These are phyloP conservation scores for Brachionus paranguensis DNA, from an alignment of 1,140 invertebrate species.

Conservation along the genomic window DNA sequence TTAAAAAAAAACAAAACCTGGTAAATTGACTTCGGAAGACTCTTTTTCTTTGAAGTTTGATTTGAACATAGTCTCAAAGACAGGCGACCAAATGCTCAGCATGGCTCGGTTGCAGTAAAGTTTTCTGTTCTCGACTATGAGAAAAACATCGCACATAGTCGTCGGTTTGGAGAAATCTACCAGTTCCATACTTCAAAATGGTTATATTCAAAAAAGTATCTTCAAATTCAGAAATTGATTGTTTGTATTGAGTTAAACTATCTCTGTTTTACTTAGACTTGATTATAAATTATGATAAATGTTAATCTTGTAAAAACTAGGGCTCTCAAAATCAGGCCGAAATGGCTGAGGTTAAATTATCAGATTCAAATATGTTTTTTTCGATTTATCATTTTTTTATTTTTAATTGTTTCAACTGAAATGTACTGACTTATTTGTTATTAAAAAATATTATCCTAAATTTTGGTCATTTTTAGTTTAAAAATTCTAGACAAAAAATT, in stretches of 20 bases:
- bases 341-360: not conserved
- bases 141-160: constrained; percentile 43
- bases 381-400: no score
- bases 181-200: not conserved
- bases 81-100: constrained; percentile 48
- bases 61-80: constrained; percentile 47
- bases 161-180: constrained; percentile 40
- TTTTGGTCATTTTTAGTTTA: no score
- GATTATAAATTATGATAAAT: constrained; percentile 3
- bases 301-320: not conserved
- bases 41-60: constrained; percentile 44
- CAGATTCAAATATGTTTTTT: not conserved
- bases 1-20: constrained; percentile 42
- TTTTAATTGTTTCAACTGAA: no score
- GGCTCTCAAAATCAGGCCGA: not conserved
- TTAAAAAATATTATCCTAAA: no score
- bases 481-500: no score
- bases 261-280: not conserved
- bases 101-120: constrained; percentile 47
- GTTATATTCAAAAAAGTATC: not conserved
- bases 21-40: constrained; percentile 44
- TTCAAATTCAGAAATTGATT: not conserved
- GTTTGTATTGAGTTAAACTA: not conserved
- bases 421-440: no score
- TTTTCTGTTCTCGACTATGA: constrained; percentile 45